Evolutionary conservation across 2,888 invertebrate species (phyloP).

Genomic region (Podotricha telesiphe): DNA sequence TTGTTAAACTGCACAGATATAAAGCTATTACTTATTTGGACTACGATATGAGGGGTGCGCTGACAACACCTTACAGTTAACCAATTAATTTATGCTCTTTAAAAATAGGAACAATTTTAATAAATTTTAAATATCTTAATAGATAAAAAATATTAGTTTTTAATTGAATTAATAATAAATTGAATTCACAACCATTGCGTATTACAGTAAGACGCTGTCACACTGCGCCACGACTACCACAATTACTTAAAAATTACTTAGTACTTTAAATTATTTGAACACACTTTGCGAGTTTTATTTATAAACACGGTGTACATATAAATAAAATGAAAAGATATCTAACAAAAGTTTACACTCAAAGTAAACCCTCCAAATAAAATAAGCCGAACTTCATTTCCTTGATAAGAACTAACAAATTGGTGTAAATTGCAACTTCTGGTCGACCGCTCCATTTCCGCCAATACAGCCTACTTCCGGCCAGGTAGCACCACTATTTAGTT

Average conservation of each 20-base stretch:
- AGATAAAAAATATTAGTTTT: no score
- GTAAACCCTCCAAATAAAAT: slow-evolving; percentile 38
- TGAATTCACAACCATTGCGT: no score
- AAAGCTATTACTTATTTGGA: slow-evolving; percentile 18
- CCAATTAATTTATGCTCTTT: slow-evolving; percentile 26
- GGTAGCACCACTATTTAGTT: slow-evolving; percentile 73
- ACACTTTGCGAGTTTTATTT: no score
- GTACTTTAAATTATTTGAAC: no score
- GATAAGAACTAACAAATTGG: slow-evolving; percentile 55
- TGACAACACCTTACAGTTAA: slow-evolving; percentile 33
- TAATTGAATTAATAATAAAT: no score
- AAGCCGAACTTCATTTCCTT: slow-evolving; percentile 53
- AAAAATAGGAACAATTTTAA: no score
- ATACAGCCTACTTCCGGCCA: slow-evolving; percentile 69
- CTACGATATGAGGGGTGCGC: slow-evolving; percentile 28
- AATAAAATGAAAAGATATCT: neutral
- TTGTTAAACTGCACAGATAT: neutral
- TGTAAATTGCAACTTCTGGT: slow-evolving; percentile 76
- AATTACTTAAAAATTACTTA: no score
- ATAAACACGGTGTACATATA: no score
- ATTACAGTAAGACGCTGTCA: no score
- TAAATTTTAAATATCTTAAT: no score
- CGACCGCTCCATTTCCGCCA: slow-evolving; percentile 71
- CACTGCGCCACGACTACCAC: no score
- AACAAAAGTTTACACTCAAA: slow-evolving; percentile 2